A percentile compares a stretch with the other conserved stretches of the same genome.
Conservation (phyloP, 2,888 invertebrate genomes). For the Anthrax anthrax region DNA sequence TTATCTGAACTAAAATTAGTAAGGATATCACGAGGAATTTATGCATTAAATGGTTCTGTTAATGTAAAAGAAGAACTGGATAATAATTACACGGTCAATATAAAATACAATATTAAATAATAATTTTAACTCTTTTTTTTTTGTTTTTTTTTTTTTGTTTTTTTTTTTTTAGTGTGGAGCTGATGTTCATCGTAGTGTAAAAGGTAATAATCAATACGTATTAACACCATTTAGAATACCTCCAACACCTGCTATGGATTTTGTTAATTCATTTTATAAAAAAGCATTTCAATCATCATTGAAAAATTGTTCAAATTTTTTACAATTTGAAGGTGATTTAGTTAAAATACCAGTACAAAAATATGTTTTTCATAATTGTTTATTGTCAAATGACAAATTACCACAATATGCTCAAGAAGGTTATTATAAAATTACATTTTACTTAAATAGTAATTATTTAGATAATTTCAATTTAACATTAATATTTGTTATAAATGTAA, state of each 20-base stretch:
- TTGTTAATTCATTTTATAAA: not conserved
- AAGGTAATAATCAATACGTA: not conserved
- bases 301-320: not conserved
- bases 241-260: not conserved
- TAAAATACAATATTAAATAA: not conserved
- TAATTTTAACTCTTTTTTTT: not conserved
- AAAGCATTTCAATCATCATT: not conserved
- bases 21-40: not conserved
- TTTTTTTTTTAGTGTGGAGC: not conserved
- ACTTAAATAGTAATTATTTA: not conserved
- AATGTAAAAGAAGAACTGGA: not conserved
- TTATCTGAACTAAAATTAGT: not conserved
- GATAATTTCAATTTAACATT: not conserved
- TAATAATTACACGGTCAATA: not conserved
- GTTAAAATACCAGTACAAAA: not conserved
- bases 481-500: not conserved
- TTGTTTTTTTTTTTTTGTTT: no score
- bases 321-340: not conserved
- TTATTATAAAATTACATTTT: not conserved
- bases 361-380: not conserved
- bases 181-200: not conserved
- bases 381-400: no score
- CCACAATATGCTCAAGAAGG: not conserved
- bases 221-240: not conserved
- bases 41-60: not conserved